A percentile compares a stretch with the other conserved stretches of the same genome.
phyloP scores from a whole-genome alignment of 2,113 vertebrate genomes.

The Cyprinodon tularosa region DNA sequence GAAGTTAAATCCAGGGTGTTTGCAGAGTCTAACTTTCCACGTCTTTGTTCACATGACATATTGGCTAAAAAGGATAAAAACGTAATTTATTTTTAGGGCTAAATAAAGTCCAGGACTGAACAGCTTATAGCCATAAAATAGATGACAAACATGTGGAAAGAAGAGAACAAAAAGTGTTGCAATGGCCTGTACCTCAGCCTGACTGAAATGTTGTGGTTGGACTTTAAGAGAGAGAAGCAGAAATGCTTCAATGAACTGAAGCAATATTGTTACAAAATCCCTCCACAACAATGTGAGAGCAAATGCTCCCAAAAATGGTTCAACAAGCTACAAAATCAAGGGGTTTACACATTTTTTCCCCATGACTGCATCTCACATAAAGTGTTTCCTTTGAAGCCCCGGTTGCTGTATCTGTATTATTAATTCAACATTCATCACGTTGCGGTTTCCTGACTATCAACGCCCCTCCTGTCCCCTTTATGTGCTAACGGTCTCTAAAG shows the following conservation, averaged over 20 bases:
- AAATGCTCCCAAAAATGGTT: neutral
- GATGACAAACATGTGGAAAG: neutral
- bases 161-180: neutral
- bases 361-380: conserved; percentile 1
- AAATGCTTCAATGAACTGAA: neutral
- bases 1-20: too few species aligned
- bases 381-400: conserved; percentile 51
- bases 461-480: conserved; percentile 3
- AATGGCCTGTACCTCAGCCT: neutral
- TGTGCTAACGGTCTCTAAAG: conserved; percentile 48
- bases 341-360: neutral
- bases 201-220: neutral
- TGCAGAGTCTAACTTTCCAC: neutral
- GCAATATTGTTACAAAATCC: neutral
- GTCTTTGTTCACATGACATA: neutral
- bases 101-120: neutral
- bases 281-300: neutral
- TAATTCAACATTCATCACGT: conserved; percentile 69
- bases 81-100: neutral
- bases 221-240: neutral
- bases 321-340: neutral
- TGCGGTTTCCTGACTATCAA: conserved; percentile 68
- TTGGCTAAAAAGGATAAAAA: neutral
- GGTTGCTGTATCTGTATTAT: conserved; percentile 57
- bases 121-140: neutral